Base-by-base conservation (phyloP, 2,113 vertebrate species). In the Sinocyclocheilus anophthalmus region DNA sequence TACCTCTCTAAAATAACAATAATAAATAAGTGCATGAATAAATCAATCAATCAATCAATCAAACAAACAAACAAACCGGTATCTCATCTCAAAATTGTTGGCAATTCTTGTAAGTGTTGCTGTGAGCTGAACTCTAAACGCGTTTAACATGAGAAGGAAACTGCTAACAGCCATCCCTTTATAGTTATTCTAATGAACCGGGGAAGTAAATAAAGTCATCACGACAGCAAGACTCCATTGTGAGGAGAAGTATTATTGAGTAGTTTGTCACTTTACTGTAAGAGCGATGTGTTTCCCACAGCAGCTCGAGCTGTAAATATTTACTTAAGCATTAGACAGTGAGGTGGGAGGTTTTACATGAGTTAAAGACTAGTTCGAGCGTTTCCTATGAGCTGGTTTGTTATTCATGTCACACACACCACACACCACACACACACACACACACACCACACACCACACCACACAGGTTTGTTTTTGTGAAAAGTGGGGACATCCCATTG, bases 231-330 rank as follows among this genome's bases (percentile, higher is more conserved):
- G 75, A 7, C 22, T 79, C 78, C 59, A 42, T 86, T 82, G 85
- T 75, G 20, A 39, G 33, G 69, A 63, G 42, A 39, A 75, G 37
- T n/a, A 65, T 82, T 76, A 81, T 73, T 53, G 81, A 83, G 81
- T 55, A 26, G 81, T 55, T 70, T 84, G 82, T 73, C 82, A 81
- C 85, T 73, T 61, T 63, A 86, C 77, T 86, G 78, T 81, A 73
- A 81, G 85, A 82, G 11, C 37, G 85, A 76, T 22, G 70, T 39
- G 63, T 73, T 84, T 78, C 67, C 67, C 63, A 73, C 37, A 33
- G 42, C 82, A 70, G 81, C 72, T 57, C 50, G 11, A 30, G 63
- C 69, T 3, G 85, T 84, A 87, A 87, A 84, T 84, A 87, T 84
- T 87, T 80, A 80, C 78, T 86, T 82, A 63, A 33, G 85, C 57